Evolutionary conservation across 2,113 vertebrate genomes (phyloP).

Genomic region (Nycticorax nycticorax): DNA sequence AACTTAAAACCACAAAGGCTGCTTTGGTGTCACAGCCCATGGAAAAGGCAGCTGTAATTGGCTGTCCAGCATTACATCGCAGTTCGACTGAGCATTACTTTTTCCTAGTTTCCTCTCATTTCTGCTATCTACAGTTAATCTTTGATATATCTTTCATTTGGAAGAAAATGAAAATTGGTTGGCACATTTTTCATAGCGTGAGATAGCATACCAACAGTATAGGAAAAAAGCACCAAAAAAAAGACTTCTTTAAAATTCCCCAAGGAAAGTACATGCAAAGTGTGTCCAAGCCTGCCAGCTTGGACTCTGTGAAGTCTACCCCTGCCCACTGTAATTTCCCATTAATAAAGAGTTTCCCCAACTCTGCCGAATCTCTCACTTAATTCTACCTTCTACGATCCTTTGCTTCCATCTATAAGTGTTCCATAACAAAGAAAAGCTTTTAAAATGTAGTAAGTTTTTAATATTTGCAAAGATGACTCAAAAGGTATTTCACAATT

Average conservation of each 20-base stretch:
- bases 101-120: neutral
- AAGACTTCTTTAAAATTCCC: neutral
- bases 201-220: neutral
- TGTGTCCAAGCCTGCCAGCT: neutral
- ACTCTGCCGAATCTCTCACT: neutral
- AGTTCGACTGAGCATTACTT: neutral
- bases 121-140: neutral
- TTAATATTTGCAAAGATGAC: neutral
- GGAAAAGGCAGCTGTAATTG: neutral
- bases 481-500: neutral
- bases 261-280: neutral
- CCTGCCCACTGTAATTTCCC: neutral
- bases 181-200: neutral
- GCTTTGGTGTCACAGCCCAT: neutral
- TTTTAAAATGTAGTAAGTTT: neutral
- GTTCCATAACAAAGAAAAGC: neutral
- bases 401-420: neutral
- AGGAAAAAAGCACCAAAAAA: neutral
- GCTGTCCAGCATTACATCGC: neutral
- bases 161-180: neutral
- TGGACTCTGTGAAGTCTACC: neutral
- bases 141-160: neutral
- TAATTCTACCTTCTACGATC: neutral
- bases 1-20: neutral
- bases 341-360: neutral